Percentiles rank a stretch among this genome's conserved stretches.
Evolutionary conservation across 1,140 invertebrate species (phyloP).

Genomic region (Drosophila littoralis): DNA sequence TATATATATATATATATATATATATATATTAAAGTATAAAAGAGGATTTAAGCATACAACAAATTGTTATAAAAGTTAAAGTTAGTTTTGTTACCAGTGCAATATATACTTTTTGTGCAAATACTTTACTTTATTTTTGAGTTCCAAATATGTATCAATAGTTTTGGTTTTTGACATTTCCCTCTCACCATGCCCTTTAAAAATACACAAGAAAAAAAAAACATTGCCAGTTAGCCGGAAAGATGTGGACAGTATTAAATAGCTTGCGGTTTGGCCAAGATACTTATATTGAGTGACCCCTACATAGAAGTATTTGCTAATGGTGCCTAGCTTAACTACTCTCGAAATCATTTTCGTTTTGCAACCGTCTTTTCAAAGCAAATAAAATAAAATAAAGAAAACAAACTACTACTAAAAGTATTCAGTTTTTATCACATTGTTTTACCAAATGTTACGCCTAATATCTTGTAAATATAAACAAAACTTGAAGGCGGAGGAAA

Average conservation of each 20-base stretch:
- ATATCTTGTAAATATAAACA: constrained; percentile 48
- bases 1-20: neutral
- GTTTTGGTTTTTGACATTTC: neutral
- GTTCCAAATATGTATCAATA: constrained; percentile 46
- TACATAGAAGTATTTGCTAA: constrained; percentile 20
- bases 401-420: neutral
- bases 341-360: neutral
- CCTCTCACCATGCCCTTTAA: neutral
- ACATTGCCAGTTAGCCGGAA: constrained; percentile 30
- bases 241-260: constrained; percentile 56
- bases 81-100: constrained; percentile 81
- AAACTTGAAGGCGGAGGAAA: constrained; percentile 72
- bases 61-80: constrained; percentile 80
- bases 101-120: constrained; percentile 69
- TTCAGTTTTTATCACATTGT: constrained; percentile 17
- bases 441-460: constrained; percentile 39
- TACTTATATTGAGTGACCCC: constrained; percentile 7
- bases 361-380: too few species aligned
- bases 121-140: constrained; percentile 42
- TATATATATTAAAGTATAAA: constrained; percentile 50
- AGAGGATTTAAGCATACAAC: constrained; percentile 59
- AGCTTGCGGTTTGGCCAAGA: constrained; percentile 23
- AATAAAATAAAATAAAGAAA: neutral
- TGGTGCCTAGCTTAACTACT: constrained; percentile 25
- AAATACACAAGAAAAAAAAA: neutral